Evolutionary conservation across 1,140 invertebrate species (phyloP).

Genomic region (Asbolus verrucosus): DNA sequence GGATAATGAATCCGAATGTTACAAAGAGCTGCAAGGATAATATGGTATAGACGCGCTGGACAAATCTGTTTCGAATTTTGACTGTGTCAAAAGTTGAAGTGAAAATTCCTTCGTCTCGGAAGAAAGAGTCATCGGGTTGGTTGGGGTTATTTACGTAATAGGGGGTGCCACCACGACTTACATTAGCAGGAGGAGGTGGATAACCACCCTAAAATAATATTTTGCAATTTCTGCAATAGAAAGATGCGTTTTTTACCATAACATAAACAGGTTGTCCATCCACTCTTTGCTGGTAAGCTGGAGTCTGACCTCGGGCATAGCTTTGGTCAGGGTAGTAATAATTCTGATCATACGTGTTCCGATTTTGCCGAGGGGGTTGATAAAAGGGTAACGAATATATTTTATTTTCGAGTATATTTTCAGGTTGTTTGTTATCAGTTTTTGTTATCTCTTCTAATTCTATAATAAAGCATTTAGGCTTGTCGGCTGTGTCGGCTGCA

Average conservation of each 20-base stretch:
- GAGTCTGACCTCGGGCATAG: background rate
- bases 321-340: conserved; percentile 5
- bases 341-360: background rate
- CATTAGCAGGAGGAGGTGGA: background rate
- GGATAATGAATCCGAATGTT: conserved; percentile 42
- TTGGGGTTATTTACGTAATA: background rate
- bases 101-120: background rate
- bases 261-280: background rate
- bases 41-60: conserved; percentile 50
- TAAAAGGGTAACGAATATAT: no score
- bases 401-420: no score
- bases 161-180: background rate
- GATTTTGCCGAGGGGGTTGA: background rate
- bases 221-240: background rate
- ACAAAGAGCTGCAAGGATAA: conserved; percentile 51
- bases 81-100: background rate
- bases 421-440: no score
- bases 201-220: conserved; percentile 5
- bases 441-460: background rate
- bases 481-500: no score
- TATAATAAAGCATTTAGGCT: no score
- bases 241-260: background rate
- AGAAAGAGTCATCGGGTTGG: background rate
- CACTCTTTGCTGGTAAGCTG: conserved; percentile 2
- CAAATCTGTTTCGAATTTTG: conserved; percentile 18